phyloP scores from a whole-genome alignment of 2,888 invertebrate genomes.

The Nesidiocoris tenuis region DNA sequence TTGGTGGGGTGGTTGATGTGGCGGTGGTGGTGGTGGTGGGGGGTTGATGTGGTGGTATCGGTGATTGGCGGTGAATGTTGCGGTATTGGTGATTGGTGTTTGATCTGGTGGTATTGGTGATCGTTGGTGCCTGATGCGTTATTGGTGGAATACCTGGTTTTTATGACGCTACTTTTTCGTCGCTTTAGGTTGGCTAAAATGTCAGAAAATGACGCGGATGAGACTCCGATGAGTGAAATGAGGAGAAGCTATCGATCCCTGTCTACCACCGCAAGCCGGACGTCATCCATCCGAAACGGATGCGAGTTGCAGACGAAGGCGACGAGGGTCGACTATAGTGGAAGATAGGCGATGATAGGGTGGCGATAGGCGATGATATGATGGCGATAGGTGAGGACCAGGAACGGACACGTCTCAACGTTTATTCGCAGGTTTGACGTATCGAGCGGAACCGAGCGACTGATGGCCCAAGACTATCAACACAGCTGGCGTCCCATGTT shows the following conservation, averaged over 20 bases:
- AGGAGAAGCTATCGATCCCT: not conserved
- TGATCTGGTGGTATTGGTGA: no score
- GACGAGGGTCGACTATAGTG: not conserved
- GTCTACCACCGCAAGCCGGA: not conserved
- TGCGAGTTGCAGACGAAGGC: not conserved
- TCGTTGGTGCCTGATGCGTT: no score
- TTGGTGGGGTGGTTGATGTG: no score
- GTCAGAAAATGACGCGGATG: not conserved
- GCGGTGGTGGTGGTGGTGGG: no score
- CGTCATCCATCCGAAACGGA: not conserved
- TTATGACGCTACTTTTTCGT: no score
- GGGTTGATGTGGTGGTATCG: no score
- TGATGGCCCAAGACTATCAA: not conserved
- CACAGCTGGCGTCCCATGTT: not conserved
- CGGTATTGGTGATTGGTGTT: no score
- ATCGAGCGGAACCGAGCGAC: not conserved
- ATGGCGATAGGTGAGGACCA: no score
- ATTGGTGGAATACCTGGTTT: no score
- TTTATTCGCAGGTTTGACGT: not conserved
- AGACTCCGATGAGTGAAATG: not conserved
- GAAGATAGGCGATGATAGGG: no score
- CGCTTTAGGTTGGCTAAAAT: not conserved
- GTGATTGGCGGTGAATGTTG: no score
- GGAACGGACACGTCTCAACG: not conserved
- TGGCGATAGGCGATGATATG: no score